These are phyloP conservation scores for Penaeus vannamei DNA, from an alignment of 1,140 invertebrate species.

Conservation along the genomic window DNA sequence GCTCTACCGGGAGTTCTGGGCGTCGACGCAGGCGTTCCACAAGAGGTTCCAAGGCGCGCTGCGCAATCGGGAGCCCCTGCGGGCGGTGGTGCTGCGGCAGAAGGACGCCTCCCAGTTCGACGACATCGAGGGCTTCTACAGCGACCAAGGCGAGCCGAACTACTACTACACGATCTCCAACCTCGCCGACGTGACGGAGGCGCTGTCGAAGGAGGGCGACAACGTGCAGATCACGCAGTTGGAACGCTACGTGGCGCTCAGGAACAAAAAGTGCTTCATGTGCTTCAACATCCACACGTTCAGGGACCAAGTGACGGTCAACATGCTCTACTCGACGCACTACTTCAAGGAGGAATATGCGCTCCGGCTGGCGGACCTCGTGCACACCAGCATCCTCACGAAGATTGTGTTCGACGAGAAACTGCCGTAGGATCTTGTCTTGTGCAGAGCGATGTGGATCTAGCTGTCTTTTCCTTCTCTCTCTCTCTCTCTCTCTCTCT, in stretches of 20 bases:
- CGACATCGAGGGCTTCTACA: slow-evolving; percentile 38
- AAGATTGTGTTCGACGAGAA: too few species aligned
- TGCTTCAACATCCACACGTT: slow-evolving; percentile 37
- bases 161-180: slow-evolving; percentile 45
- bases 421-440: neutral
- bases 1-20: slow-evolving; percentile 27
- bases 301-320: slow-evolving; percentile 23
- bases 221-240: slow-evolving; percentile 12
- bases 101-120: slow-evolving; percentile 25
- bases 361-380: neutral
- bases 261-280: slow-evolving; percentile 19
- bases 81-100: slow-evolving; percentile 8
- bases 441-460: neutral
- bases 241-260: neutral
- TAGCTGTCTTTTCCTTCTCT: neutral
- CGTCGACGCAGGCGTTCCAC: slow-evolving; percentile 23
- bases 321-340: slow-evolving; percentile 28
- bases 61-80: neutral
- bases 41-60: slow-evolving; percentile 9
- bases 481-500: too few species aligned
- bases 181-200: slow-evolving; percentile 27
- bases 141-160: neutral
- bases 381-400: neutral
- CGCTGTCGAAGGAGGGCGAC: slow-evolving; percentile 33
- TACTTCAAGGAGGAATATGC: neutral